A percentile compares a stretch with the other conserved stretches of the same genome.
Conservation (phyloP, 2,888 invertebrate species). For the Saturnia pavonia region DNA sequence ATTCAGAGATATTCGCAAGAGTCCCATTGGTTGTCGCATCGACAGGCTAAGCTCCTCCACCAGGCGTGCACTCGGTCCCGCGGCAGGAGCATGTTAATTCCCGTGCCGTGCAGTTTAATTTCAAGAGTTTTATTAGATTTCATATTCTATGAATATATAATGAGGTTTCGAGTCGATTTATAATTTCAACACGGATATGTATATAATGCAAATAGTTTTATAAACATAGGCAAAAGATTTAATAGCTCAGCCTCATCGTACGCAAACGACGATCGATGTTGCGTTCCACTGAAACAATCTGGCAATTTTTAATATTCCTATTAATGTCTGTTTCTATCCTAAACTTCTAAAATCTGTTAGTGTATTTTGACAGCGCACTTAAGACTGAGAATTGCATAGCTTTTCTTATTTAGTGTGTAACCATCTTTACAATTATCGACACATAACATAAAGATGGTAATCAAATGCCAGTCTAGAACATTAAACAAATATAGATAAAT, state of each 20-base stretch:
- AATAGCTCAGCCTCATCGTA: neutral
- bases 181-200: neutral
- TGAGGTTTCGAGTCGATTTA: neutral
- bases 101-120: neutral
- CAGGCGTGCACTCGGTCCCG: neutral
- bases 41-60: neutral
- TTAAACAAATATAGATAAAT: too few species aligned
- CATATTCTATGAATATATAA: neutral
- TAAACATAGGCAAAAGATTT: neutral
- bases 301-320: too few species aligned
- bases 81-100: neutral
- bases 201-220: neutral
- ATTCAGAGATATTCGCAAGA: neutral
- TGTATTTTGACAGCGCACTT: too few species aligned
- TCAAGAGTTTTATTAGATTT: conserved; percentile 3
- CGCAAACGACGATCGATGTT: neutral
- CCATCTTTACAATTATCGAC: too few species aligned
- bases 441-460: too few species aligned
- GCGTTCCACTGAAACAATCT: too few species aligned
- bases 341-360: too few species aligned
- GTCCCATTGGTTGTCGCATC: neutral
- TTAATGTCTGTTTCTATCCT: too few species aligned
- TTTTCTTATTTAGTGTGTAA: too few species aligned
- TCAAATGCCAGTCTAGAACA: too few species aligned
- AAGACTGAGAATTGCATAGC: too few species aligned